Base-by-base conservation (phyloP, 2,113 vertebrate species). In the Festucalex cinctus region DNA sequence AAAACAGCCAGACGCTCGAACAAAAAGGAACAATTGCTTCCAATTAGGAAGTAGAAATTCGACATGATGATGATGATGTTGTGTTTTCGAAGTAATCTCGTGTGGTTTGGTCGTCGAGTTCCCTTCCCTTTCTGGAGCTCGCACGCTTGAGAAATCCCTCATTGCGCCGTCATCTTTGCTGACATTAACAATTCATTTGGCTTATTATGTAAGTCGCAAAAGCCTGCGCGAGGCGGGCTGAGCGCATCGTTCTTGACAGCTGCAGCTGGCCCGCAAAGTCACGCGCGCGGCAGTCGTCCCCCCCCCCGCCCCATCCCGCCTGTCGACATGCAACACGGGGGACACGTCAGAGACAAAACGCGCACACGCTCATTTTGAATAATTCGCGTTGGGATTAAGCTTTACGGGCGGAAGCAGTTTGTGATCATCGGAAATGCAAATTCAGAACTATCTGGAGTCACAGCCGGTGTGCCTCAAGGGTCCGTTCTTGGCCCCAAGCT, bases 201-300 rank as follows among this genome's bases (percentile, higher is more conserved):
- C 54, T 57, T 17, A 32, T 57, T 57, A 57, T 32, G 54, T 32
- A 57, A 57, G 54, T 57, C 1, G 54, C 26, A 28, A 17, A n/a
- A 28, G 54, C 26, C 54, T 57, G 24, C 54, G 14, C 17, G 14
- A 57, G 26, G 54, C 54, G 26, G 10, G 54, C 16, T 57, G 54
- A 57, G 54, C 24, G 17, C 54, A 57, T 57, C 26, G 17, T 57
- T 57, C 54, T n/a, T 57, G 54, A 57, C 54, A 57, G 54, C 54
- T 32, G 54, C 26, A 57, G 54, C 54, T 17, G 14, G 54, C 14
- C 54, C 17, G 26, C 54, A 57, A 57, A 57, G 28, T 57, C 26
- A 56, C 24, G 9, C 53, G n/a, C 24, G 54, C 54, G 16, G 24
- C 24, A 32, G 54, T 8, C 54, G 28, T 6, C 3, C 14, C 24